A percentile compares a stretch with the other conserved stretches of the same genome.
phyloP scores from a whole-genome alignment of 2,888 invertebrate genomes.

The Myathropa florea region DNA sequence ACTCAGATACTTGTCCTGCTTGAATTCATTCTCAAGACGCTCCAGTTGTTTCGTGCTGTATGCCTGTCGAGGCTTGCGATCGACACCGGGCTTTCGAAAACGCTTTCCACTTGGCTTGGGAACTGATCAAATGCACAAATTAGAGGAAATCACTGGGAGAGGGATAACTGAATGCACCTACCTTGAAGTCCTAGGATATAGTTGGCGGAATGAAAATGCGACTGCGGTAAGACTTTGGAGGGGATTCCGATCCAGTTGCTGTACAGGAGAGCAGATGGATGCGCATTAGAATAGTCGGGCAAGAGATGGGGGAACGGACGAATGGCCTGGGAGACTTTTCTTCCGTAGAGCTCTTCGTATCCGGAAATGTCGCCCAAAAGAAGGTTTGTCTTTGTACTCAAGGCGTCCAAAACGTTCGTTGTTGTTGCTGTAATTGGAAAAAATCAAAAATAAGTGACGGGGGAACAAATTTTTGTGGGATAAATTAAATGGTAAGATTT shows the following conservation, averaged over 20 bases:
- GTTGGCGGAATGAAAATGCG: conserved; percentile 72
- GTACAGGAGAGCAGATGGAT: conserved; percentile 72
- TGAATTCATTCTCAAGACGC: conserved; percentile 95
- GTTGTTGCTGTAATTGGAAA: conserved; percentile 70
- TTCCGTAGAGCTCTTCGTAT: conserved; percentile 49
- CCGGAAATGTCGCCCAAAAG: conserved; percentile 68
- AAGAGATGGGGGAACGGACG: conserved; percentile 47
- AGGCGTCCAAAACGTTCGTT: conserved; percentile 72
- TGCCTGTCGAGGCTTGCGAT: conserved; percentile 97
- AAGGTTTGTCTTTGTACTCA: conserved; percentile 70
- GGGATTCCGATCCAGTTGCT: conserved; percentile 76
- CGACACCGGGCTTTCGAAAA: conserved; percentile 92
- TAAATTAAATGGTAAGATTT: no score
- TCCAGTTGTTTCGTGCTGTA: conserved; percentile 97
- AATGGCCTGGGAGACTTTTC: conserved; percentile 44
- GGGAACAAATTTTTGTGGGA: no score
- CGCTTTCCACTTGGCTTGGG: conserved; percentile 90
- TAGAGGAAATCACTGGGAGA: neutral
- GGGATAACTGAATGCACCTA: conserved; percentile 75
- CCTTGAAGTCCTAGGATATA: conserved; percentile 85
- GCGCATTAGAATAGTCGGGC: conserved; percentile 61
- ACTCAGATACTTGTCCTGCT: conserved; percentile 96
- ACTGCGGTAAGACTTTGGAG: conserved; percentile 80
- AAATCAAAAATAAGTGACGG: neutral
- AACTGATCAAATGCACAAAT: conserved; percentile 81